Evolutionary conservation across 2,888 invertebrate genomes (phyloP).

Genomic region (Actias luna): DNA sequence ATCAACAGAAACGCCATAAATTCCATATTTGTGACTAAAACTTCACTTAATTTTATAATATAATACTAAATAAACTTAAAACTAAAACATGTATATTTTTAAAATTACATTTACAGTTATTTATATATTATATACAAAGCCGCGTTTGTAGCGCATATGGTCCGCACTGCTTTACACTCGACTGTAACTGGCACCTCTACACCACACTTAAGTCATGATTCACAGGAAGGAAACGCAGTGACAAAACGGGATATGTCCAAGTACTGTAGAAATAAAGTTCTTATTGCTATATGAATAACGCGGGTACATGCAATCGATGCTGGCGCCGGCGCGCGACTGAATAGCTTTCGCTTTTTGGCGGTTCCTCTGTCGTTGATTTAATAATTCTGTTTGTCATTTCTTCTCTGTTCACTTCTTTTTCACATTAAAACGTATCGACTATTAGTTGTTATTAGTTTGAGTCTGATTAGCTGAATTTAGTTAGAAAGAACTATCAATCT

Average conservation of each 20-base stretch:
- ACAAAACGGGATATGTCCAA: constrained; percentile 71
- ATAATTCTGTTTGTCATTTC: constrained; percentile 13
- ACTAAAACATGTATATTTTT: constrained; percentile 27
- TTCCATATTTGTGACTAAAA: constrained; percentile 59
- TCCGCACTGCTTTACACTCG: constrained; percentile 50
- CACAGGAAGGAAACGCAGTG: constrained; percentile 69
- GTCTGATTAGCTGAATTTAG: background rate
- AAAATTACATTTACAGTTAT: constrained; percentile 36
- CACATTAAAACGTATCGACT: background rate
- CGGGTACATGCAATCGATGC: constrained; percentile 67
- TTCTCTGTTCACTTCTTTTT: constrained; percentile 1
- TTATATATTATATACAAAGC: constrained; percentile 39
- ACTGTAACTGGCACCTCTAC: constrained; percentile 58
- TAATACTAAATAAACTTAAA: constrained; percentile 30
- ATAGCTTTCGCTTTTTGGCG: constrained; percentile 47
- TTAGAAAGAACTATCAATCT: too few relatives aligned
- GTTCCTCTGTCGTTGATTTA: constrained; percentile 32
- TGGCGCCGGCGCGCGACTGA: constrained; percentile 69
- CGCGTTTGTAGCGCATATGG: constrained; percentile 47
- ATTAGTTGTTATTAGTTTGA: background rate
- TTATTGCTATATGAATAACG: constrained; percentile 43
- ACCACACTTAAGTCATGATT: constrained; percentile 62
- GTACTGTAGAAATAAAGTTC: constrained; percentile 52
- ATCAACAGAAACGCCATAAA: constrained; percentile 50
- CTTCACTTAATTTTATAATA: constrained; percentile 38